These are phyloP conservation scores for Cebus imitator DNA, from an alignment of 2,113 vertebrate genomes.

Conservation along the genomic window DNA sequence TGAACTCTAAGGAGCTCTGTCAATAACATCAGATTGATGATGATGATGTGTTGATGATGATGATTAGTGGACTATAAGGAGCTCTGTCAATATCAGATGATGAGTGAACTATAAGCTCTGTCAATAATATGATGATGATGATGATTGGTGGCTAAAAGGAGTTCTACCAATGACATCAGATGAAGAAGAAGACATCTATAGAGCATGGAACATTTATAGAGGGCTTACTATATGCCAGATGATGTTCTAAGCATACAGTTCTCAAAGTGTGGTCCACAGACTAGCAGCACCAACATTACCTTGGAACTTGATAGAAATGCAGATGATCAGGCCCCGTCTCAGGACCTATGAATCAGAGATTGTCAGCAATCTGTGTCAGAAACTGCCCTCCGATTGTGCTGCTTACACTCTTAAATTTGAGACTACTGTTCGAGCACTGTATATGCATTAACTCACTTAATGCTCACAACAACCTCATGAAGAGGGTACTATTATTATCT, in stretches of 20 bases:
- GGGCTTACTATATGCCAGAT: background rate
- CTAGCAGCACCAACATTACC: background rate
- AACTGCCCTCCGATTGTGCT: background rate
- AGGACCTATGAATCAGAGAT: background rate
- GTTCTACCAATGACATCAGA: no score
- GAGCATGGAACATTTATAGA: background rate
- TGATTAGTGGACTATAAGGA: background rate
- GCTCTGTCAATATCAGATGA: no score
- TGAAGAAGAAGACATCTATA: background rate
- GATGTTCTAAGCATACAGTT: background rate
- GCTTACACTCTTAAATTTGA: background rate
- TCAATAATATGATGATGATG: background rate
- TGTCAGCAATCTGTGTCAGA: background rate
- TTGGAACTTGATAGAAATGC: background rate
- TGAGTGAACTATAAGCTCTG: no score
- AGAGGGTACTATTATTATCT: background rate
- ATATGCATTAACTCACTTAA: background rate
- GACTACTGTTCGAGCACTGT: background rate
- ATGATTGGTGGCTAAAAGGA: no score
- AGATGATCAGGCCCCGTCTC: background rate
- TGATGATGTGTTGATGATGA: background rate
- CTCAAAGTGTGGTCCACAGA: background rate
- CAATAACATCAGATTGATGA: background rate
- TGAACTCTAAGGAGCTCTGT: background rate
- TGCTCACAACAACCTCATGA: background rate